Evolutionary conservation across 2,888 invertebrate species (phyloP), one percentile per base, ranked within the genome.

Genomic region (Psylliodes chrysocephalus): DNA sequence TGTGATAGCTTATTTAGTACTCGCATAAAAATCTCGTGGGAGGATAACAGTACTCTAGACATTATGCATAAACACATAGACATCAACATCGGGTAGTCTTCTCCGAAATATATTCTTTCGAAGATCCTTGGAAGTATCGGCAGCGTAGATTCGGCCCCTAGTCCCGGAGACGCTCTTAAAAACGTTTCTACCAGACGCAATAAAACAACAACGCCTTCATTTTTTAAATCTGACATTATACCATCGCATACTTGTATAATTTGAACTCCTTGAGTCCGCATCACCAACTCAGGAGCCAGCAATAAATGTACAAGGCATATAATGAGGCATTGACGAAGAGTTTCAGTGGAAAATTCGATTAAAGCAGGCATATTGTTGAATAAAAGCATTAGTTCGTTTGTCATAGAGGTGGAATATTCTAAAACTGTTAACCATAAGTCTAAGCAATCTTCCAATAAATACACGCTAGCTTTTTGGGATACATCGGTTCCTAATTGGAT

Each of bases 391-490:
- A 94, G 85, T 71, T 88, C 87, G 0, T 87, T 86, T 0, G 88
- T 87, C 69, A 89, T 85, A 0, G 85, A 82, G 0, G 91, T 87
- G 2, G 91, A 86, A 79, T 92, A 91, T 80, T 95, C 92, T 64
- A 97, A 84, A 15, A 95, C 88, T 0, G 92, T 91, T 56, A 91
- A 85, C 96, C 97, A 97, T 63, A 98, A 85, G 71, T 95, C 93
- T 35, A 97, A 84, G 1, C 95, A 96, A 79, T 98, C 97, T 82
- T 96, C 96, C 71, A 96, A 83, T 54, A 97, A 86, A 81, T 97
- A 97, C 55, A 97, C 92, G 80, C 95, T 93, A 0, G 91, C 88
- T 57, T 90, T 88, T 78, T 93, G 90, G 66, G 88, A 86, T 0
- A 92, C 86, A 76, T 94, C 92, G 0, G 95, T 95, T 60, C 92